Conservation (phyloP, 53 echinoderm and acorn worm genomes). For the Temnopleurus reevesii region DNA sequence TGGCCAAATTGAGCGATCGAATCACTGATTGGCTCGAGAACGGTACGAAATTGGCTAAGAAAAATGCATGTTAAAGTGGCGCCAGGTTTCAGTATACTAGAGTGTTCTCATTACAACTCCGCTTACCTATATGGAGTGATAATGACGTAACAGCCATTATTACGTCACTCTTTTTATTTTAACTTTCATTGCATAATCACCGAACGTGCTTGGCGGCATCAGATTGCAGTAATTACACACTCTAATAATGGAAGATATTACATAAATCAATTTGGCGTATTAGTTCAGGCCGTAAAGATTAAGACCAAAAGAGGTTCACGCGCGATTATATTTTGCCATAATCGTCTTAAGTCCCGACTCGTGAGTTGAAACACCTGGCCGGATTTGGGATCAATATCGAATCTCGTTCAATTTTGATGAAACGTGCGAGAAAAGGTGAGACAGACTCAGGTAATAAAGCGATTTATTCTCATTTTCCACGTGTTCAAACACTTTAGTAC, state of each 20-base stretch:
- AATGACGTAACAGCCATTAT: too few species aligned
- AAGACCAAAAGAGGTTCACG: background rate
- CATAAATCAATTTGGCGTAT: background rate
- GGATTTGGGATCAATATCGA: background rate
- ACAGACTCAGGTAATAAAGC: too few species aligned
- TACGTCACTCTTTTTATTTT: too few species aligned
- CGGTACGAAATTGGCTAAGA: too few species aligned
- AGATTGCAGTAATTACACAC: background rate
- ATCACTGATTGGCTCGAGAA: too few species aligned
- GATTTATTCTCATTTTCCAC: too few species aligned
- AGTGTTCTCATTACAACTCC: too few species aligned
- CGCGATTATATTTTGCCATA: background rate
- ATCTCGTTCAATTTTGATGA: background rate
- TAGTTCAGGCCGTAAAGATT: slow-evolving; percentile 1
- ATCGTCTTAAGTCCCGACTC: background rate
- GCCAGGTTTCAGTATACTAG: too few species aligned
- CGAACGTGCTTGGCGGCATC: background rate
- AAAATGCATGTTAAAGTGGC: too few species aligned
- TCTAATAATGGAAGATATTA: background rate
- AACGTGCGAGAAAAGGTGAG: background rate
- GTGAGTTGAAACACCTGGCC: background rate
- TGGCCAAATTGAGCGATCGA: too few species aligned
- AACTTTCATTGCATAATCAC: background rate
- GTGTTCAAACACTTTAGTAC: too few species aligned
- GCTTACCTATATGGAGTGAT: too few species aligned